phyloP scores from a whole-genome alignment of 2,797 vertebrate genomes.

The Heteromormyrus szaboi region DNA sequence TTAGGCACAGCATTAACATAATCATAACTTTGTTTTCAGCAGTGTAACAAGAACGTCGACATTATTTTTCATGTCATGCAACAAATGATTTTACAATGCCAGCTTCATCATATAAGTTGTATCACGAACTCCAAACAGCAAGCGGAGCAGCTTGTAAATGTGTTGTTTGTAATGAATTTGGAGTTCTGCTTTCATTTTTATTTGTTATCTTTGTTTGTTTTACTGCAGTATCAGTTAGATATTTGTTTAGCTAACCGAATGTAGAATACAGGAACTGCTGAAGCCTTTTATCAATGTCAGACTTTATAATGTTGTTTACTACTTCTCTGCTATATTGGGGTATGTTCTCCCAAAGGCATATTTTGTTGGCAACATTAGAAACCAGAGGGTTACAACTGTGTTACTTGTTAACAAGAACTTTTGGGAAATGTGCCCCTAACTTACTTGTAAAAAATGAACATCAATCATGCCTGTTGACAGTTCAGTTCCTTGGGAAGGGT shows the following conservation, averaged over 20 bases:
- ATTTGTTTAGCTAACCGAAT: neutral
- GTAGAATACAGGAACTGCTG: neutral
- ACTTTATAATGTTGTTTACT: neutral
- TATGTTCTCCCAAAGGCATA: neutral
- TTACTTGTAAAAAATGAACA: neutral
- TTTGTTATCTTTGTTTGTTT: neutral
- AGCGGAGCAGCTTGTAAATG: neutral
- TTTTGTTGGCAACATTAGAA: neutral
- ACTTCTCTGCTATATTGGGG: neutral
- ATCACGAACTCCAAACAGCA: neutral
- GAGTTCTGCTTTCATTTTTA: neutral
- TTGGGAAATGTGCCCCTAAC: neutral
- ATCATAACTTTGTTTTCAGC: neutral
- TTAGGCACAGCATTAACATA: neutral
- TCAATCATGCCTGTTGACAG: neutral
- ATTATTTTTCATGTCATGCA: neutral
- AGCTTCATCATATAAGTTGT: neutral
- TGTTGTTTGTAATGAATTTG: neutral
- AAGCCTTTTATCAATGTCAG: neutral
- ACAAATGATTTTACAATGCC: neutral
- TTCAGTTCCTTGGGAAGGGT: neutral
- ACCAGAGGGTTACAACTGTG: neutral
- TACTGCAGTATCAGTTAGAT: neutral
- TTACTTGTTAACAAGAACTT: neutral
- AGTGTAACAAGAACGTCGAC: neutral